A percentile compares a stretch with the other conserved stretches of the same genome.
phyloP scores from a whole-genome alignment of 2,888 invertebrate species.

The Drosophila mayaguana region DNA sequence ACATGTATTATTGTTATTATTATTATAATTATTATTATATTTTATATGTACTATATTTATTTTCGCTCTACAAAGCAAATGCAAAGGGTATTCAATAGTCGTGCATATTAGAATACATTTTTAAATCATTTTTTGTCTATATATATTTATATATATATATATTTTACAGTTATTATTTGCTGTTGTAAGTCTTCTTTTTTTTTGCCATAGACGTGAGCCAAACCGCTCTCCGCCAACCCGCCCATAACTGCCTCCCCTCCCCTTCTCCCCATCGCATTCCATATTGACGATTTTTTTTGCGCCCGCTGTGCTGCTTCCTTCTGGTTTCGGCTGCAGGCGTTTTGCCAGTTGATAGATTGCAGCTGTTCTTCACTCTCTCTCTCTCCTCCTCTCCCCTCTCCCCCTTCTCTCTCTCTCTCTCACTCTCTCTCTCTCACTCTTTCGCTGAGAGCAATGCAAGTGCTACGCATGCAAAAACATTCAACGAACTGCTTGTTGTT shows the following conservation, averaged over 20 bases:
- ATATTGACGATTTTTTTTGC: not conserved
- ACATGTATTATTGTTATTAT: no score
- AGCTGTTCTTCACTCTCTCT: slow-evolving; percentile 54
- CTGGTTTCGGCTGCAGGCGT: slow-evolving; percentile 71
- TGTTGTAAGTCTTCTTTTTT: not conserved
- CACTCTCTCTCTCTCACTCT: not conserved
- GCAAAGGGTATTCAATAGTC: not conserved
- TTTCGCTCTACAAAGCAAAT: no score
- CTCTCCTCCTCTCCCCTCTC: not conserved
- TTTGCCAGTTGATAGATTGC: slow-evolving; percentile 75
- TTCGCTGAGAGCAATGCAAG: slow-evolving; percentile 14
- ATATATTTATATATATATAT: no score
- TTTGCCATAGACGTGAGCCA: not conserved
- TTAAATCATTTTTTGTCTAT: not conserved
- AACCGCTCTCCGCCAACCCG: not conserved
- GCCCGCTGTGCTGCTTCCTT: slow-evolving; percentile 40
- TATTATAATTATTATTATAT: no score
- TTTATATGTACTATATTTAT: no score
- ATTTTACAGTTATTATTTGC: slow-evolving; percentile 7
- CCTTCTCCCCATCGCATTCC: not conserved
- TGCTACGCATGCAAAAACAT: slow-evolving; percentile 51
- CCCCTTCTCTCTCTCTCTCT: not conserved
- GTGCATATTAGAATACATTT: not conserved
- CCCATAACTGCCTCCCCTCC: not conserved
- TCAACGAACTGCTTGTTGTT: slow-evolving; percentile 37